Evolutionary conservation across 2,888 invertebrate genomes (phyloP), one percentile per base, ranked within the genome.

Genomic region (Eristalinus sepulchralis): DNA sequence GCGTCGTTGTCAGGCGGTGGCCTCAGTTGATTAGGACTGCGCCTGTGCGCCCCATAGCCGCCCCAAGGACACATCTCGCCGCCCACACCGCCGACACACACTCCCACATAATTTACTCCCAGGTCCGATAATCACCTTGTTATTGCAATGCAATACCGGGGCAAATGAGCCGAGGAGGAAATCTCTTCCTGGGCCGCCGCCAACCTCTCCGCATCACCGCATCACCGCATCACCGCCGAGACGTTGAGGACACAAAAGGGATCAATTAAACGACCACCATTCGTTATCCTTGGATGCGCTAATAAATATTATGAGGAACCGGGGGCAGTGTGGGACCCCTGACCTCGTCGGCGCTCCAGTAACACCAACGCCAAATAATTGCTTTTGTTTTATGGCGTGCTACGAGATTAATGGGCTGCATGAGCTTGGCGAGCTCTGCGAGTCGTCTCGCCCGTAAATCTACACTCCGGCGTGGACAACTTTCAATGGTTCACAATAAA

Each of bases 351-450:
- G 10, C 34, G 34, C 47, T 47, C n/a, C 66, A 77, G 17, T 57
- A 59, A 76, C 80, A 76, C 64, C 60, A 59, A 86, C 73, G 59
- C 63, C 85, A 88, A 89, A 89, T 90, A 89, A 89, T 89, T 90
- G 89, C 90, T 90, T 90, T 89, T 90, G 89, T 90, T 89, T 89
- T 90, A 90, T 90, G 89, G 89, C 89, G 85, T 88, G 88, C 88
- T 88, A 77, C 88, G 89, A 90, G 91, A 91, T 91, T 91, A 91
- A 91, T 91, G 90, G 47, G 88, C 88, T 75, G 57, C 86, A 81
- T 64, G 85, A 78, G 82, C 68, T 81, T 47, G 53, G 22, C 20
- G 36, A 60, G 17, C 53, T 17, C 6, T 13, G 13, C 13, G 17
- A n/a, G 39, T 60, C 64, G 66, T 34, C 13, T 22, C 8, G 24